Evolutionary conservation across 2,113 vertebrate genomes (phyloP), one percentile per base, ranked within the genome.

Genomic region (Percopsis transmontana): DNA sequence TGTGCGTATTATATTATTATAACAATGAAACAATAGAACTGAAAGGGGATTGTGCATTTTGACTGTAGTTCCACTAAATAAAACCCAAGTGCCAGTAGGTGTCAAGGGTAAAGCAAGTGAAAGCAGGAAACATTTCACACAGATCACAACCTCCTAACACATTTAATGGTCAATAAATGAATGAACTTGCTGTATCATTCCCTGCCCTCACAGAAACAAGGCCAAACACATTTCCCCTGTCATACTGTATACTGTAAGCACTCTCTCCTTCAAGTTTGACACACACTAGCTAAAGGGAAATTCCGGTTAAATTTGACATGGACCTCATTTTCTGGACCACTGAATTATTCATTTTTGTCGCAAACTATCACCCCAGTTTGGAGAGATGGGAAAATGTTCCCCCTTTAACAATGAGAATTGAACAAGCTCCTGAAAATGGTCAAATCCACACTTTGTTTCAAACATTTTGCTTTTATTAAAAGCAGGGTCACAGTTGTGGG

Each of bases 251-350:
- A n/a, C n/a, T n/a, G n/a, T 33, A 33, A 33, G 27, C 27, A 33
- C 5, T 6, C 27, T 33, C 8, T 65, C 45, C 1, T 52, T 50
- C 47, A 40, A 18, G 16, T 5, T 70, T 56, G 33, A 68, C 76
- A 67, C 39, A 73, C 40, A 63, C 51, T 45, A 13, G 61, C 62
- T 75, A 70, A 21, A 62, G 27, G 5, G 5, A 1, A 33, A 33
- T 33, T 33, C 27, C 8, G 27, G 27, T 33, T 7, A 33, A 33
- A 6, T 4, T 33, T 33, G 0, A 33, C 27, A 4, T 33, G 27
- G 27, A 6, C 27, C 27, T 7, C 5, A 33, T 4, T 33, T 33
- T 33, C 27, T 33, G 27, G 5, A 33, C 27, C 27, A 33, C 5
- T 33, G 27, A 33, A 33, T 7, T 33, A 33, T 7, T 33, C 7